A percentile compares a stretch with the other conserved stretches of the same genome.
These are phyloP conservation scores for Glyphotaelius pellucidus DNA, from an alignment of 2,888 invertebrate species.

Conservation along the genomic window DNA sequence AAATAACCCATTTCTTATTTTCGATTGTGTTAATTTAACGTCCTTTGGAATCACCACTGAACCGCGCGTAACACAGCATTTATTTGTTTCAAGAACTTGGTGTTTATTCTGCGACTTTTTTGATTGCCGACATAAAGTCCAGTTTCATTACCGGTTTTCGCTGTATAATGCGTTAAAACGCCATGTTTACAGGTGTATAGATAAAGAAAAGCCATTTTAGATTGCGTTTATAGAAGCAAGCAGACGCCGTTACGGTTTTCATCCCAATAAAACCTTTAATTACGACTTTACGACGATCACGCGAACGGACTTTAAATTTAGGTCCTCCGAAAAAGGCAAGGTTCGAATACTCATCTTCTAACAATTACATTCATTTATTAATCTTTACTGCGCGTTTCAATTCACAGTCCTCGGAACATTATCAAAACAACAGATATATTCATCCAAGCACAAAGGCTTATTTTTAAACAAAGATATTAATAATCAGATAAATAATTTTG, in stretches of 20 bases:
- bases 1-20: not conserved
- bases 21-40: conserved; percentile 8
- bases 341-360: conserved; percentile 11
- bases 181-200: conserved; percentile 56
- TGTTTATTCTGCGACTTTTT: conserved; percentile 51
- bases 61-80: conserved; percentile 14
- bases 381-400: not conserved
- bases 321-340: not conserved
- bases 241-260: conserved; percentile 46
- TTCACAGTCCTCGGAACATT: not conserved
- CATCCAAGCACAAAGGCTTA: not conserved
- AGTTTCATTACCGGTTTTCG: conserved; percentile 49
- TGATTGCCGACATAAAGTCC: conserved; percentile 55
- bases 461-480: not conserved
- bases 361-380: conserved; percentile 26
- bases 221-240: conserved; percentile 49
- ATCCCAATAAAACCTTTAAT: conserved; percentile 52
- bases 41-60: not conserved
- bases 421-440: not conserved
- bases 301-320: conserved; percentile 41
- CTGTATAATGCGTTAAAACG: conserved; percentile 52
- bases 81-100: conserved; percentile 40
- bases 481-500: too few species aligned
- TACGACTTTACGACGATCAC: conserved; percentile 46
- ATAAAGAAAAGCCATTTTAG: conserved; percentile 55